Base-by-base conservation (phyloP, 2,113 vertebrate genomes). In the Chaenogobius annularis region DNA sequence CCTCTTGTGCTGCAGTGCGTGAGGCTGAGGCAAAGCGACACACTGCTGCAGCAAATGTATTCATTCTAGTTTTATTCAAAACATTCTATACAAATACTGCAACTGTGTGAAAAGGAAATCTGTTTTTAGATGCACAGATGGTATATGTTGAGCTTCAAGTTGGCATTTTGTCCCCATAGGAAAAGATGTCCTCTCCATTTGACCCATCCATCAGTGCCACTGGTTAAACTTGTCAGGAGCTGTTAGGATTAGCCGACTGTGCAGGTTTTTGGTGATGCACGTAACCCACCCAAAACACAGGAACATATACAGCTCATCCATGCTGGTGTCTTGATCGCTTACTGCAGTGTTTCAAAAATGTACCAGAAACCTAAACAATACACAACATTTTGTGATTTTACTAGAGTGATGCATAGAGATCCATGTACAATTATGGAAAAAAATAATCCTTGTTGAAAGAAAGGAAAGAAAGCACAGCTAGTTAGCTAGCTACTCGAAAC, bases 351-450 rank as follows among this genome's bases (percentile, higher is more conserved):
- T 77, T 70, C 37, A 48, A 74, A 81, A 46, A 26, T 10, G 8
- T 71, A 59, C n/a, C 50, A 17, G 1, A 40, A 81, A 70, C 56
- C 35, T 40, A 47, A 72, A 40, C 52, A 31, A 68, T 46, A 10
- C 37, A 22, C 10, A 22, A 68, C 10, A 66, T 62, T 0, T 66
- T 40, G 54, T n/a, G n/a, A n/a, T n/a, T n/a, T n/a, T n/a, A n/a
- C 1, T 48, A 64, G 73, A 83, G 17, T 0, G 19, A 78, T 19
- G 9, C 37, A 8, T 37, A 26, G 37, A 23, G 70, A 62, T 61
- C 64, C 26, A 40, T 40, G 59, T 3, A 62, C 68, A 77, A 88
- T 77, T 87, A 65, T 77, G 75, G 79, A 86, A 82, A 65, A 6
- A 10, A 3, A 31, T 31, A 31, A 31, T 77, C 68, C 67, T 50